Percentiles rank a stretch among this genome's conserved stretches.
Conservation (phyloP, 2,797 vertebrate genomes). For the Mallotus villosus region DNA sequence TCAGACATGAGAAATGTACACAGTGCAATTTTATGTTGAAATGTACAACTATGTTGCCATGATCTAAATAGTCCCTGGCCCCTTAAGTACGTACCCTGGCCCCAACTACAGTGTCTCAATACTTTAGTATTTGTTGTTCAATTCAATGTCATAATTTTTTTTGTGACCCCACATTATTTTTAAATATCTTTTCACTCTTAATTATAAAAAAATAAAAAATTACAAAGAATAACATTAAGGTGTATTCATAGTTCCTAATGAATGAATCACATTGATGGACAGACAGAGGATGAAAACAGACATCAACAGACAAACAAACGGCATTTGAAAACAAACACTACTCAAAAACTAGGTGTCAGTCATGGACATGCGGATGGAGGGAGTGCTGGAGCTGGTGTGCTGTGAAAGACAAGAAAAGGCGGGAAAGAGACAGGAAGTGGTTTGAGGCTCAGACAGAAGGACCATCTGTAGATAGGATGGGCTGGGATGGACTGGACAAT, state of each 20-base stretch:
- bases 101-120: too few species aligned
- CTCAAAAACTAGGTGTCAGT: background rate
- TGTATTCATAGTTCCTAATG: background rate
- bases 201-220: background rate
- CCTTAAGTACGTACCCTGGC: too few species aligned
- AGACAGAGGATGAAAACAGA: background rate
- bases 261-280: background rate
- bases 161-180: too few species aligned
- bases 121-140: too few species aligned
- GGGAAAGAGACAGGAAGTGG: background rate
- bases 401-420: constrained; percentile 5
- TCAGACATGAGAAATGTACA: too few species aligned
- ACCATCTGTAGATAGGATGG: background rate
- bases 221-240: background rate
- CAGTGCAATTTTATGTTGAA: too few species aligned
- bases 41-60: too few species aligned
- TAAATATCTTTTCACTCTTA: background rate
- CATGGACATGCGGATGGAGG: background rate
- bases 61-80: too few species aligned
- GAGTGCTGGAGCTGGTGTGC: constrained; percentile 2
- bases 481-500: background rate
- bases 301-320: background rate
- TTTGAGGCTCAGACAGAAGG: background rate
- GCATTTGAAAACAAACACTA: background rate
- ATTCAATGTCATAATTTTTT: too few species aligned